phyloP scores from a whole-genome alignment of 2,797 vertebrate genomes.

The Toxotes lorentzi region DNA sequence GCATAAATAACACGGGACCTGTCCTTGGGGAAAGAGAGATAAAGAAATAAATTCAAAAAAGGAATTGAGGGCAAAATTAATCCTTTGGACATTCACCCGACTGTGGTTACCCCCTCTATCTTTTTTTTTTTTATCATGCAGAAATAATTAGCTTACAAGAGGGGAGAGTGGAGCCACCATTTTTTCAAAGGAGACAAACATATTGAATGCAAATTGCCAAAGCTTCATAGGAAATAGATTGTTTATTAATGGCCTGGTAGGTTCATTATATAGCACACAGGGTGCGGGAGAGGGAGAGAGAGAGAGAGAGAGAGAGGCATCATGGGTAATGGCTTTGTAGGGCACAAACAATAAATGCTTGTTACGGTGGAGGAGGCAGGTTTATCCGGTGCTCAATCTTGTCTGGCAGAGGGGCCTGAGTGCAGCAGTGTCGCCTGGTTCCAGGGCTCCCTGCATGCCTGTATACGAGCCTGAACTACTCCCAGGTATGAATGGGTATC shows the following conservation, averaged over 20 bases:
- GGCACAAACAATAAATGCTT: constrained; percentile 83
- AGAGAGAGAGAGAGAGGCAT: constrained; percentile 72
- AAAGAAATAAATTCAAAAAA: constrained; percentile 81
- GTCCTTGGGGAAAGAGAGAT: constrained; percentile 78
- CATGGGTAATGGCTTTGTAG: constrained; percentile 84
- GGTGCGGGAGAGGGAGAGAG: constrained; percentile 41
- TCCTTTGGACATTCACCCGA: constrained; percentile 83
- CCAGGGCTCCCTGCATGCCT: constrained; percentile 55
- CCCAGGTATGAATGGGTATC: constrained; percentile 78
- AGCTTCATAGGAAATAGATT: constrained; percentile 89
- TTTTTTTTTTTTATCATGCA: constrained; percentile 80
- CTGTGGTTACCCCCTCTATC: constrained; percentile 62
- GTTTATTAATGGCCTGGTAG: constrained; percentile 88
- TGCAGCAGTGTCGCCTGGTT: constrained; percentile 47
- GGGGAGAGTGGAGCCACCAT: constrained; percentile 76
- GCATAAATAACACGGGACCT: constrained; percentile 80
- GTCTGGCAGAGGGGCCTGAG: constrained; percentile 67
- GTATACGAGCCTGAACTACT: constrained; percentile 53
- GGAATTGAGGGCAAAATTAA: constrained; percentile 83
- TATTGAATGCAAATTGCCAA: constrained; percentile 89
- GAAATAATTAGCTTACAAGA: constrained; percentile 88
- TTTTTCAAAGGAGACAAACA: constrained; percentile 88
- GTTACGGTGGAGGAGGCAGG: constrained; percentile 79
- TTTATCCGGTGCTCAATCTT: constrained; percentile 85
- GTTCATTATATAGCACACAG: constrained; percentile 83